A percentile compares a stretch with the other conserved stretches of the same genome.
These are phyloP conservation scores for Dicycla oo DNA, from an alignment of 2,888 invertebrate genomes.

Conservation along the genomic window DNA sequence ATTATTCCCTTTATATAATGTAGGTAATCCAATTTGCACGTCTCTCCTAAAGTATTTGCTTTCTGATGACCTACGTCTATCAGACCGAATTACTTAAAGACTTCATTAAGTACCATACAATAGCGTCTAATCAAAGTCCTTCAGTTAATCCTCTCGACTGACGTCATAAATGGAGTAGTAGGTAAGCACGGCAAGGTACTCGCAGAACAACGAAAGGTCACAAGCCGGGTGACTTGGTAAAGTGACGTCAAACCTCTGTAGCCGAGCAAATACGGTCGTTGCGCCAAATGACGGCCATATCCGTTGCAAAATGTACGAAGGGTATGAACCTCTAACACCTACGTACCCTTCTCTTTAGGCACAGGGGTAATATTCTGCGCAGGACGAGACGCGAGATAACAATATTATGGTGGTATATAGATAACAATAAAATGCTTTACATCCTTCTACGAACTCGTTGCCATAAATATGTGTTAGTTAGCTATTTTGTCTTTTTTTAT, in stretches of 20 bases:
- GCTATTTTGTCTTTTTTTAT: conserved; percentile 23
- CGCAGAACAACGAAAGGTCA: conserved; percentile 66
- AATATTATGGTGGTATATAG: too few relatives aligned
- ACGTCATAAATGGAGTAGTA: conserved; percentile 56
- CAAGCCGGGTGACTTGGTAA: conserved; percentile 56
- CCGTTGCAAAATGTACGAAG: conserved; percentile 65
- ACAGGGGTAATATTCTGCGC: conserved; percentile 38
- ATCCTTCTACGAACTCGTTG: conserved; percentile 30
- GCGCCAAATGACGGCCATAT: conserved; percentile 69
- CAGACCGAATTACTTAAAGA: conserved; percentile 23
- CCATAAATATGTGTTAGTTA: conserved; percentile 17
- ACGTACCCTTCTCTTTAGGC: conserved; percentile 30
- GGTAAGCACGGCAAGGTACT: conserved; percentile 55
- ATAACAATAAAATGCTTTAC: too few relatives aligned
- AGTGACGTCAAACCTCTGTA: conserved; percentile 63
- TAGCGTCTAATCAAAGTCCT: conserved; percentile 49
- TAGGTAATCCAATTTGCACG: conserved; percentile 16
- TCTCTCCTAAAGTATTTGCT: conserved; percentile 7
- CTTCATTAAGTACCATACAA: conserved; percentile 29
- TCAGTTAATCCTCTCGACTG: conserved; percentile 51
- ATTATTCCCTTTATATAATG: not conserved
- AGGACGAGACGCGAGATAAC: conserved; percentile 44
- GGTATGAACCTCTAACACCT: conserved; percentile 49
- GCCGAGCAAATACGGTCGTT: conserved; percentile 64
- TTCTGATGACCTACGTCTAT: conserved; percentile 12